phyloP scores from a whole-genome alignment of 1,140 invertebrate genomes.

The Batillaria attramentaria region DNA sequence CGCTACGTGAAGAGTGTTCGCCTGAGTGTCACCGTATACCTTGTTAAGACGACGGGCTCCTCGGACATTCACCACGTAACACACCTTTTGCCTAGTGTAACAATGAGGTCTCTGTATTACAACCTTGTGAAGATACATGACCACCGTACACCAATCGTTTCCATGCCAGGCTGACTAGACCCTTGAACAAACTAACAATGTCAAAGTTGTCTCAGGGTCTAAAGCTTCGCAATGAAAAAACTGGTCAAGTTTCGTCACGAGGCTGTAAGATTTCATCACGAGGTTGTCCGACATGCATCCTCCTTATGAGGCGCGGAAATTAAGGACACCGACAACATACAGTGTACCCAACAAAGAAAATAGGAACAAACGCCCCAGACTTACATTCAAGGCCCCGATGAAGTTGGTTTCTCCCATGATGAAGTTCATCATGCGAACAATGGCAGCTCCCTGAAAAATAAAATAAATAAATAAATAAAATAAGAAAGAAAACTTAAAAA shows the following conservation, averaged over 20 bases:
- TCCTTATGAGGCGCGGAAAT: background rate
- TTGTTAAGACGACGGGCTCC: too few relatives aligned
- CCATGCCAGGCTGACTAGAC: too few relatives aligned
- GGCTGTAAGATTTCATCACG: background rate
- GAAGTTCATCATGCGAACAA: conserved; percentile 38
- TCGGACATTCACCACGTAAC: too few relatives aligned
- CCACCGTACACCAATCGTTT: too few relatives aligned
- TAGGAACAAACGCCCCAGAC: background rate
- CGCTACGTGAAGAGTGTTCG: too few relatives aligned
- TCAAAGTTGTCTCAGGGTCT: too few relatives aligned
- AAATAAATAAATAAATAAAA: background rate
- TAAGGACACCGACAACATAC: background rate
- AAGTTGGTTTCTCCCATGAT: conserved; percentile 31
- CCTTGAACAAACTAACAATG: too few relatives aligned
- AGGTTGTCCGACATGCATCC: background rate
- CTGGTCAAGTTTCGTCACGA: background rate
- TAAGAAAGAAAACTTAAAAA: too few relatives aligned
- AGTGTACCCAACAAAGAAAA: background rate
- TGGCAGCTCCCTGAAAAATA: conserved; percentile 53
- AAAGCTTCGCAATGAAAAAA: conserved; percentile 5
- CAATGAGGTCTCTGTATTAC: too few relatives aligned
- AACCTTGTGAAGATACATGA: too few relatives aligned
- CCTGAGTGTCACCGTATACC: too few relatives aligned
- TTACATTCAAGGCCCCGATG: conserved; percentile 36
- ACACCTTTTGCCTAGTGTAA: too few relatives aligned